These are phyloP conservation scores for Oenanthe oenanthe DNA, from an alignment of 2,113 vertebrate genomes.

Conservation along the genomic window DNA sequence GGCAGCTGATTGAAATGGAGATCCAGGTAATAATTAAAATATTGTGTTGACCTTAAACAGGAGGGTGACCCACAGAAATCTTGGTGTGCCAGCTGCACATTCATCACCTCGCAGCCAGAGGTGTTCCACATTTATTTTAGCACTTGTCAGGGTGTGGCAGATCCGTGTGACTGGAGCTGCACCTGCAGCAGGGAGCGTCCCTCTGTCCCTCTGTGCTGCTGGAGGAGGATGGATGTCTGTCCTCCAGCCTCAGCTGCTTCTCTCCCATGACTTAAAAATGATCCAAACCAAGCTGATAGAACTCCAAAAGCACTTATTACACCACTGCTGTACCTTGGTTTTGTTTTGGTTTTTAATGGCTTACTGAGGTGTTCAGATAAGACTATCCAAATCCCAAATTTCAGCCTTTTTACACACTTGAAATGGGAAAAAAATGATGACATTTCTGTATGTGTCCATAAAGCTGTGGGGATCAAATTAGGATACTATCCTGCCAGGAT, in stretches of 20 bases:
- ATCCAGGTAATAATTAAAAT: constrained; percentile 30
- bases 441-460: neutral
- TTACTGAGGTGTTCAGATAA: neutral
- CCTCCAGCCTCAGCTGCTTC: neutral
- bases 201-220: neutral
- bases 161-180: neutral
- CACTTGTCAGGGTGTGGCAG: neutral
- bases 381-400: neutral
- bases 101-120: neutral
- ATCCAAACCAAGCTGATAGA: neutral
- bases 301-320: neutral
- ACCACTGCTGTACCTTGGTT: neutral
- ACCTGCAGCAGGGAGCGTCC: rapidly evolving
- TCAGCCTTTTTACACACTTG: neutral
- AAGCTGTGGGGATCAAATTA: neutral
- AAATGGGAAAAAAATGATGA: neutral
- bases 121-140: neutral
- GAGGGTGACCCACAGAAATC: neutral
- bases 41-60: neutral
- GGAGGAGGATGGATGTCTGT: neutral
- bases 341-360: neutral
- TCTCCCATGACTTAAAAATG: neutral
- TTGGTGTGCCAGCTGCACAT: neutral
- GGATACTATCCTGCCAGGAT: neutral
- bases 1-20: neutral